These are phyloP conservation scores for Asbolus verrucosus DNA, from an alignment of 1,140 invertebrate genomes.

Conservation along the genomic window DNA sequence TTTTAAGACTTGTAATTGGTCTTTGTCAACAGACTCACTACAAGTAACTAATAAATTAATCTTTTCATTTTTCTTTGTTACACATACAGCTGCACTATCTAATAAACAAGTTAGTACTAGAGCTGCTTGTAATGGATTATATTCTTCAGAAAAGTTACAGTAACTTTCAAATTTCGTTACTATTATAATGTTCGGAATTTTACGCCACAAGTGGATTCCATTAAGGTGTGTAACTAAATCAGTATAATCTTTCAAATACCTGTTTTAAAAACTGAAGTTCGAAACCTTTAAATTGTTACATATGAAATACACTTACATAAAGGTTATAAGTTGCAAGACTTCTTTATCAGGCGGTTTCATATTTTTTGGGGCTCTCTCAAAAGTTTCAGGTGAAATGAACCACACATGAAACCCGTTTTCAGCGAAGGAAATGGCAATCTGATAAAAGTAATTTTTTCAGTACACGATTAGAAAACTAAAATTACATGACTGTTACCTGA, in stretches of 20 bases:
- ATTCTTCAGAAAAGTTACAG: constrained; percentile 45
- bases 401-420: constrained; percentile 55
- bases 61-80: constrained; percentile 45
- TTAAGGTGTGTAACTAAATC: constrained; percentile 56
- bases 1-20: constrained; percentile 49
- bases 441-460: constrained; percentile 43
- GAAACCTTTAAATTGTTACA: constrained; percentile 37
- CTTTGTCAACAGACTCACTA: not conserved
- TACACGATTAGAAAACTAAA: not conserved
- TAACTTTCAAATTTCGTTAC: constrained; percentile 54
- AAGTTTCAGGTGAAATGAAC: constrained; percentile 55
- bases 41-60: constrained; percentile 22
- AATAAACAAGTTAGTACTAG: constrained; percentile 49
- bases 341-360: constrained; percentile 54
- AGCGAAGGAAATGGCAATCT: constrained; percentile 56
- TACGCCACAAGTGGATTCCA: constrained; percentile 56
- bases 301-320: constrained; percentile 54
- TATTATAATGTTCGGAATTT: constrained; percentile 55
- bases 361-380: constrained; percentile 54
- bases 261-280: no score
- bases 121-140: constrained; percentile 45
- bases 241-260: constrained; percentile 55
- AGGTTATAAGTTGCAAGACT: constrained; percentile 57
- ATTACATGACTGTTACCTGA: constrained; percentile 43
- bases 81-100: constrained; percentile 46